A percentile compares a stretch with the other conserved stretches of the same genome.
phyloP scores from a whole-genome alignment of 2,888 invertebrate species.

The Cerastoderma edule region DNA sequence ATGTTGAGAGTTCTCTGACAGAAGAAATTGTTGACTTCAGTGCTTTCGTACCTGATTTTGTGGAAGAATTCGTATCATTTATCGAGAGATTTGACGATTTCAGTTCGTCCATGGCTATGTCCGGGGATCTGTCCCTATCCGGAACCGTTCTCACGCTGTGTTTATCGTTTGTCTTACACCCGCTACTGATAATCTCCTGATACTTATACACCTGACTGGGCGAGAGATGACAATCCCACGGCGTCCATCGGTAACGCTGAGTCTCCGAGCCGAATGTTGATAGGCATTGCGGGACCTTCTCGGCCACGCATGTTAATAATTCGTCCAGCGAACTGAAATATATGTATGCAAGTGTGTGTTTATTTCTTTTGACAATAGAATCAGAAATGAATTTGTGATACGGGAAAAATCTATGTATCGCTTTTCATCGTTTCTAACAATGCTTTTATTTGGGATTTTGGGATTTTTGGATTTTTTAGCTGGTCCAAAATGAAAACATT shows the following conservation, averaged over 20 bases:
- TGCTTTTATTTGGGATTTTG: no score
- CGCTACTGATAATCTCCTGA: constrained; percentile 5
- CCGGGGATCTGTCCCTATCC: not conserved
- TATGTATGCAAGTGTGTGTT: no score
- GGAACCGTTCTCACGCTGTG: not conserved
- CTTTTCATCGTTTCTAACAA: no score
- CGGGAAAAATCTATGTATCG: no score
- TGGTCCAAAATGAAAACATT: no score
- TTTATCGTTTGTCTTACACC: constrained; percentile 4
- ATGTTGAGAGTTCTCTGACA: no score
- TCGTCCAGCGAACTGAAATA: constrained; percentile 16
- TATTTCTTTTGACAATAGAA: no score
- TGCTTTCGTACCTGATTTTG: constrained; percentile 17
- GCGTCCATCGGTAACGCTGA: constrained; percentile 9
- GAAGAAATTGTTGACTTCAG: no score
- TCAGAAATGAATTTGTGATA: no score
- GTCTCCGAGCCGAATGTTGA: constrained; percentile 12
- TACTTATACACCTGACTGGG: constrained; percentile 7
- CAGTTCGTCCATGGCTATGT: not conserved
- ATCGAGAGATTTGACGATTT: not conserved
- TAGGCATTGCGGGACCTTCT: constrained; percentile 13
- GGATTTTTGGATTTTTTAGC: no score
- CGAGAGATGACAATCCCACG: constrained; percentile 18
- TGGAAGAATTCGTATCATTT: constrained; percentile 7
- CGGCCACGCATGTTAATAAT: constrained; percentile 8